Percentiles rank a stretch among this genome's conserved stretches.
phyloP scores from a whole-genome alignment of 2,113 vertebrate genomes.

The Upupa epops region DNA sequence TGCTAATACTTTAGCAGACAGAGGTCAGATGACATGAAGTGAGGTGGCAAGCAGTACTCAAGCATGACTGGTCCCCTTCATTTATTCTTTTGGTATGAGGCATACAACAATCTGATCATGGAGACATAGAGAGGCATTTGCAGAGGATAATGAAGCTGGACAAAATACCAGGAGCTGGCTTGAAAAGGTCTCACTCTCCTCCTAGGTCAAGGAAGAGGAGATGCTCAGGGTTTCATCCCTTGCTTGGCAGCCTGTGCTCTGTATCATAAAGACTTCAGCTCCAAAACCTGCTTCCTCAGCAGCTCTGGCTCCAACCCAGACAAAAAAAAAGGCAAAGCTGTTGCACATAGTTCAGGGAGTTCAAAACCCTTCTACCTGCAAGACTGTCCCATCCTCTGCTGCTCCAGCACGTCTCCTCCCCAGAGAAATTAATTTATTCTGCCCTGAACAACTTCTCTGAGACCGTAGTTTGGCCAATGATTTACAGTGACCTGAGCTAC shows the following conservation, averaged over 20 bases:
- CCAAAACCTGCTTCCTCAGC: not conserved
- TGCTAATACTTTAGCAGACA: not conserved
- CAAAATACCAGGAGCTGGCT: not conserved
- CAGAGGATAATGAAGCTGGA: not conserved
- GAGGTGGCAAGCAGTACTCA: not conserved
- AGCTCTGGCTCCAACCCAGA: not conserved
- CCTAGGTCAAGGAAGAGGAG: not conserved
- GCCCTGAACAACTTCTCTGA: not conserved
- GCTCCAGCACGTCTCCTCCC: not conserved
- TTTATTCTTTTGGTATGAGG: not conserved
- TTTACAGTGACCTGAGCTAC: not conserved
- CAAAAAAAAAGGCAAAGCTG: not conserved
- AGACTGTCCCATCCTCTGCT: rapidly evolving
- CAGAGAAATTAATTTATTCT: not conserved
- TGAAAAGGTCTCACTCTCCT: not conserved
- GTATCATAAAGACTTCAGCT: not conserved
- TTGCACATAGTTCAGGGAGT: not conserved
- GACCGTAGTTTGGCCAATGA: not conserved
- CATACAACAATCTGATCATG: not conserved
- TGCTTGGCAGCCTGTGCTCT: not conserved
- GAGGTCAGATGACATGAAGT: not conserved
- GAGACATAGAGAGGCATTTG: not conserved
- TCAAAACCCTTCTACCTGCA: not conserved
- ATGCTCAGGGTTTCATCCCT: not conserved
- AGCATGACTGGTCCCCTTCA: not conserved